Evolutionary conservation across 1,140 invertebrate genomes (phyloP).

Genomic region (Colletes gigas): DNA sequence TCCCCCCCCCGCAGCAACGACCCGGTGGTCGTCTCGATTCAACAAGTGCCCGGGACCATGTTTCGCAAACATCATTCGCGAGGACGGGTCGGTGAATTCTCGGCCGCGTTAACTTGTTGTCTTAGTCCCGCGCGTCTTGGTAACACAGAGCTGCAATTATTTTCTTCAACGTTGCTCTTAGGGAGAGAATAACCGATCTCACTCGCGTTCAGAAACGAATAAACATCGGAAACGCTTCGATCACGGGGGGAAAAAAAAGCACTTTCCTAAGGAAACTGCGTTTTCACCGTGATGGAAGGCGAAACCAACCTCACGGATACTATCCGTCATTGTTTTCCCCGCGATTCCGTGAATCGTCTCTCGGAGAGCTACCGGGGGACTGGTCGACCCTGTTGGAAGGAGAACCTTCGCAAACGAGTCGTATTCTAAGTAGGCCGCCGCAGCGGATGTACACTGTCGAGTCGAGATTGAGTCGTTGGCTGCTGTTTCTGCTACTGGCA

Average conservation of each 20-base stretch:
- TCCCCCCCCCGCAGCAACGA: conserved; percentile 38
- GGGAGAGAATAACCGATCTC: too few relatives aligned
- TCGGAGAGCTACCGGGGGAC: conserved; percentile 50
- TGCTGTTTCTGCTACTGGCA: conserved; percentile 1
- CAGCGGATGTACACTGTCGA: conserved; percentile 65
- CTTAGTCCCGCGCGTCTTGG: background rate
- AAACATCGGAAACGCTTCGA: background rate
- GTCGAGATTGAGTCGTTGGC: conserved; percentile 57
- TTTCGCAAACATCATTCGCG: conserved; percentile 64
- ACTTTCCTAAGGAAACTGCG: conserved; percentile 25
- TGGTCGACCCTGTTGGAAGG: conserved; percentile 64
- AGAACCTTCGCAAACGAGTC: conserved; percentile 63
- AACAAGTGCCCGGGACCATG: conserved; percentile 77
- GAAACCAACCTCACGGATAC: conserved; percentile 41
- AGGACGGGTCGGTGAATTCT: conserved; percentile 38
- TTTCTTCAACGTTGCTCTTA: background rate
- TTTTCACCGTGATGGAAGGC: conserved; percentile 52
- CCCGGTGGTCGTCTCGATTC: conserved; percentile 72
- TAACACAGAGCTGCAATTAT: background rate
- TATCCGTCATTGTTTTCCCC: conserved; percentile 57
- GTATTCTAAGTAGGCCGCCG: conserved; percentile 71
- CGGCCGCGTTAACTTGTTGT: conserved; percentile 12
- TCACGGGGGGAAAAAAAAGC: background rate
- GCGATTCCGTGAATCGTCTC: conserved; percentile 58
- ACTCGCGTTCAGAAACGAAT: too few relatives aligned